These are phyloP conservation scores for Pristis pectinata DNA, from an alignment of 2,797 vertebrate genomes.

Conservation along the genomic window DNA sequence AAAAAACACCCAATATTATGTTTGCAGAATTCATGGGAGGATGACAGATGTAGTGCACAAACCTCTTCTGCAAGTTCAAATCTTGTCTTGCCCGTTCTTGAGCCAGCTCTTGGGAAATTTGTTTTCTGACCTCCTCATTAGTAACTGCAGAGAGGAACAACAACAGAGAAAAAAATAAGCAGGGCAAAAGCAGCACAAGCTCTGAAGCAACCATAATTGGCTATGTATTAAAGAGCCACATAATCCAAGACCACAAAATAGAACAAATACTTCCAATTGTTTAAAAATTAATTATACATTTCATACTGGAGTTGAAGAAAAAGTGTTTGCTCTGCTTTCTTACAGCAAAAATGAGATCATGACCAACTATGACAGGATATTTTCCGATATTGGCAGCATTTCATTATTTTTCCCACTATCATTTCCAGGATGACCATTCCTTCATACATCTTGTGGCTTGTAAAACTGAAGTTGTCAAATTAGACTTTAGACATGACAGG, in stretches of 20 bases:
- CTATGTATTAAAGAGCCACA: neutral
- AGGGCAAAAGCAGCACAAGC: constrained; percentile 42
- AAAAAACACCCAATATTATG: neutral
- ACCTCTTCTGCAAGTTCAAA: constrained; percentile 77
- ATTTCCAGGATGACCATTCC: neutral
- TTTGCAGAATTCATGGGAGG: neutral
- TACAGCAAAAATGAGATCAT: neutral
- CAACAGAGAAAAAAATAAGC: constrained; percentile 1
- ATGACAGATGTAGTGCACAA: constrained; percentile 44
- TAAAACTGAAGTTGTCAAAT: neutral
- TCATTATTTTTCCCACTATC: neutral
- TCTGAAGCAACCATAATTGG: neutral
- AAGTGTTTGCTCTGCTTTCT: neutral
- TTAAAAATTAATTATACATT: neutral
- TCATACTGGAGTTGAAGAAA: neutral
- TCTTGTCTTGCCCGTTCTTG: constrained; percentile 74
- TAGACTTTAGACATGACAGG: neutral
- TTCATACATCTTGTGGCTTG: neutral
- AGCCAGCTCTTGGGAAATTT: constrained; percentile 81
- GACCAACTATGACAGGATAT: no score
- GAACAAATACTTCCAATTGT: neutral
- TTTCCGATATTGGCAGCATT: neutral
- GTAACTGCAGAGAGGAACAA: constrained; percentile 60
- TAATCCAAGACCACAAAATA: neutral
- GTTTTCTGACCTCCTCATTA: constrained; percentile 79